Evolutionary conservation across 2,113 vertebrate species (phyloP).

Genomic region (Colinus virginianus): DNA sequence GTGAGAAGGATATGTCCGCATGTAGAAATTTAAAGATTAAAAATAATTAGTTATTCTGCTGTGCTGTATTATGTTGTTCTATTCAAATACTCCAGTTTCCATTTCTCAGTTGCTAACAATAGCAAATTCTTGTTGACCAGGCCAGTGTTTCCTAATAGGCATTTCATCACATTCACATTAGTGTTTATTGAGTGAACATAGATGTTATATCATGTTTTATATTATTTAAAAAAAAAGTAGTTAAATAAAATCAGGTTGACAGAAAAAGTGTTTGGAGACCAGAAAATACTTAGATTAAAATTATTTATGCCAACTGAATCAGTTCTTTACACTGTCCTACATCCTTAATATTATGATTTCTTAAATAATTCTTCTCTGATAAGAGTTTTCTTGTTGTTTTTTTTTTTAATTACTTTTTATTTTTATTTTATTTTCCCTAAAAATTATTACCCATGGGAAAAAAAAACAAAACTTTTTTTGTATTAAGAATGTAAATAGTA

Average conservation of each 20-base stretch:
- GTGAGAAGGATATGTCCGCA: background rate
- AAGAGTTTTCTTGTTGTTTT: background rate
- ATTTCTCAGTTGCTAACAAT: background rate
- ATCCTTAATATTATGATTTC: background rate
- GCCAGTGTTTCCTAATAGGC: background rate
- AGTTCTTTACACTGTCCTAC: accelerated
- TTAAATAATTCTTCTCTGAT: background rate
- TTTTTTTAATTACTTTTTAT: no score
- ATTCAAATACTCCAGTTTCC: background rate
- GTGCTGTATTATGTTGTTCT: background rate
- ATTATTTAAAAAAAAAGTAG: background rate
- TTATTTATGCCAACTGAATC: background rate
- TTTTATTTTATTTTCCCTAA: background rate
- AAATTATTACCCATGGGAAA: background rate
- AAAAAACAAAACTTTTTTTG: background rate
- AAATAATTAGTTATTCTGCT: background rate
- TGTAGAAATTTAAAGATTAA: background rate
- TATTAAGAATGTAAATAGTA: background rate
- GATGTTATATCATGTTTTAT: background rate
- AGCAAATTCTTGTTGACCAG: background rate
- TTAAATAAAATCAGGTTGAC: accelerated
- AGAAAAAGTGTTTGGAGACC: background rate
- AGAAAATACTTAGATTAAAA: background rate
- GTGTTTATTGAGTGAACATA: background rate
- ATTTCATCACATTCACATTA: background rate